These are phyloP conservation scores for Amaurobius ferox DNA, from an alignment of 2,888 invertebrate species.

Conservation along the genomic window DNA sequence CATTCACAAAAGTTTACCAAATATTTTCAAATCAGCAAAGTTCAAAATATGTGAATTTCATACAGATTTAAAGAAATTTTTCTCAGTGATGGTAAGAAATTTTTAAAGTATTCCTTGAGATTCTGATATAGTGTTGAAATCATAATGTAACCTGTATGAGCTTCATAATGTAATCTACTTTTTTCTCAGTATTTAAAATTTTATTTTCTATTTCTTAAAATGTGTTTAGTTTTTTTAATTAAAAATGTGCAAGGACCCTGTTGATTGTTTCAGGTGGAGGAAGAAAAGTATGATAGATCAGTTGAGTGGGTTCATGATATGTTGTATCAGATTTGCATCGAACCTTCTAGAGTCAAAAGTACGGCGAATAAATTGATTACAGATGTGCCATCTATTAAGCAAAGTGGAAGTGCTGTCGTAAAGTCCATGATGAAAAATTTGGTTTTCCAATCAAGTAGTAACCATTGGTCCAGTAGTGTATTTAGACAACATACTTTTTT, in stretches of 20 bases:
- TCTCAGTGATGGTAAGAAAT: no score
- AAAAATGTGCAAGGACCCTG: not conserved
- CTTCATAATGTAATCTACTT: no score
- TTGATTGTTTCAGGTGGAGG: conserved; percentile 82
- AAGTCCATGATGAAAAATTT: conserved; percentile 82
- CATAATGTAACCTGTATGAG: no score
- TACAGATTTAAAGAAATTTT: no score
- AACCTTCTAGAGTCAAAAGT: conserved; percentile 85
- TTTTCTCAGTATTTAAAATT: no score
- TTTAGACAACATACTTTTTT: conserved; percentile 88
- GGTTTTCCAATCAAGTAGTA: conserved; percentile 83
- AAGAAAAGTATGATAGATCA: conserved; percentile 85
- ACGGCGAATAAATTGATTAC: conserved; percentile 89
- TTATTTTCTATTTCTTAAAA: no score
- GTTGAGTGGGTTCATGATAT: conserved; percentile 88
- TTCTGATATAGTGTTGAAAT: no score
- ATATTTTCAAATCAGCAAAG: no score
- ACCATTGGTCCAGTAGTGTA: conserved; percentile 84
- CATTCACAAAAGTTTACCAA: no score
- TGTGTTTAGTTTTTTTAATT: not conserved
- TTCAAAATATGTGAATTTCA: no score
- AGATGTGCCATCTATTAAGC: conserved; percentile 86
- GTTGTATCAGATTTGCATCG: conserved; percentile 84
- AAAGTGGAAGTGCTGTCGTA: conserved; percentile 85
- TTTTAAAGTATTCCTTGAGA: no score